Evolutionary conservation across 2,888 invertebrate species (phyloP), one percentile per base, ranked within the genome.

Genomic region (Pherbina coryleti): DNA sequence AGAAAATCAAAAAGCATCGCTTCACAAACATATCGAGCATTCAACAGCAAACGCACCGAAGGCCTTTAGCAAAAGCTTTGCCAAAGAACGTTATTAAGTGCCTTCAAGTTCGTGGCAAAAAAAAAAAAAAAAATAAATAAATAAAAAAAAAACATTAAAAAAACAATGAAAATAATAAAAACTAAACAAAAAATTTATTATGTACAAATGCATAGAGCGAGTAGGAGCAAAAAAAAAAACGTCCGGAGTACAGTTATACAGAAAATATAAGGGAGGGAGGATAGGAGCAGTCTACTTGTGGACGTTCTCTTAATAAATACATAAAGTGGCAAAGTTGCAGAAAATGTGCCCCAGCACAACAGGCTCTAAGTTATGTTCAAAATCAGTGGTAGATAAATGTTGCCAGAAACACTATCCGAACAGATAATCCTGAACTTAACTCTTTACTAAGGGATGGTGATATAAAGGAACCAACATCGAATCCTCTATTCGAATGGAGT

Each of bases 1-100:
- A 8, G 34, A 72, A 57, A 25, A 55, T 4, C 31, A 34, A 34
- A 3, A 19, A 72, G 11, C 11, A 22, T 4, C 2, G 7, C 22
- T 7, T 9, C 11, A 70, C 28, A 44, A 69, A 51, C 22, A 37
- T 22, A 70, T 51, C 70, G 70, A 70, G 70, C 70, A 70, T 53
- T 53, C 70, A 70, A 70, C 22, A 44, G 25, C 28, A 31, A n/a
- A 49, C 49, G 67, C 67, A 67, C 19, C 34, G 70, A 70, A 70
- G 28, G 70, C 25, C 51, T 53, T 70, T 70, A 22, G 25, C 28
- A 34, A 22, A 25, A 37, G 17, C 19, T 66, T 17, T 37, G 62
- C n/a, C 2, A 37, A 66, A 19, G 19, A 44, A 25, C 67, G 14
- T 49, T 25, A 44, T 49, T 25, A 44, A 67, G 67, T 67, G 49